These are phyloP conservation scores for Girardinichthys multiradiatus DNA, from an alignment of 2,113 vertebrate species.

Conservation along the genomic window DNA sequence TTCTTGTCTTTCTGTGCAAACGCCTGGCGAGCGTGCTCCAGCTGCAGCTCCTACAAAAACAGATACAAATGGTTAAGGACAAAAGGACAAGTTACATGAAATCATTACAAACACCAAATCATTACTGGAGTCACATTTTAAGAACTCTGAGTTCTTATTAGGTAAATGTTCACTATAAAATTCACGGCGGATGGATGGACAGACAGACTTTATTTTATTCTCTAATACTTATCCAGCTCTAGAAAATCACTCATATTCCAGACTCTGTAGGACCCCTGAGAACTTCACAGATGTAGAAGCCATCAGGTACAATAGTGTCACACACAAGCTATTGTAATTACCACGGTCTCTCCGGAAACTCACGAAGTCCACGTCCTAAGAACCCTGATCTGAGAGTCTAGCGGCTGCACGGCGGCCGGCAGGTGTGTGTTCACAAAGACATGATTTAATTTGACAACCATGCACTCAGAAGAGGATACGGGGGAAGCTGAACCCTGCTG, in stretches of 20 bases:
- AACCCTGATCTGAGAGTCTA: constrained; percentile 63
- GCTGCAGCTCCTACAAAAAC: constrained; percentile 88
- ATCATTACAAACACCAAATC: constrained; percentile 35
- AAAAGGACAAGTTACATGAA: constrained; percentile 30
- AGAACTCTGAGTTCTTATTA: too few species aligned
- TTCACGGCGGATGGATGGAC: too few species aligned
- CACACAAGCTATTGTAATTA: constrained; percentile 71
- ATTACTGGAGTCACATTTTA: not conserved
- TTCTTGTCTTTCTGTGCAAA: constrained; percentile 94
- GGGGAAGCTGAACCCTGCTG: constrained; percentile 69
- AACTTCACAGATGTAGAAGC: constrained; percentile 55
- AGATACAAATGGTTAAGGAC: constrained; percentile 10
- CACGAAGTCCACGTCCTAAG: constrained; percentile 77
- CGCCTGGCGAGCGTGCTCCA: constrained; percentile 95
- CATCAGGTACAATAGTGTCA: constrained; percentile 69
- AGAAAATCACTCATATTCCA: too few species aligned
- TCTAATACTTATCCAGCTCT: too few species aligned
- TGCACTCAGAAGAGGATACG: constrained; percentile 77
- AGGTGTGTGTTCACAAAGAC: constrained; percentile 78
- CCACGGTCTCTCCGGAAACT: constrained; percentile 58
- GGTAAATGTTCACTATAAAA: too few species aligned
- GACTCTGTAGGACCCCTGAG: too few species aligned
- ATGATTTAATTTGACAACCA: constrained; percentile 77
- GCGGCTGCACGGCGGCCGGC: constrained; percentile 45
- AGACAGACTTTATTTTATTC: too few species aligned